Evolutionary conservation across 2,113 vertebrate genomes (phyloP).

Genomic region (Lampris megalopsis): DNA sequence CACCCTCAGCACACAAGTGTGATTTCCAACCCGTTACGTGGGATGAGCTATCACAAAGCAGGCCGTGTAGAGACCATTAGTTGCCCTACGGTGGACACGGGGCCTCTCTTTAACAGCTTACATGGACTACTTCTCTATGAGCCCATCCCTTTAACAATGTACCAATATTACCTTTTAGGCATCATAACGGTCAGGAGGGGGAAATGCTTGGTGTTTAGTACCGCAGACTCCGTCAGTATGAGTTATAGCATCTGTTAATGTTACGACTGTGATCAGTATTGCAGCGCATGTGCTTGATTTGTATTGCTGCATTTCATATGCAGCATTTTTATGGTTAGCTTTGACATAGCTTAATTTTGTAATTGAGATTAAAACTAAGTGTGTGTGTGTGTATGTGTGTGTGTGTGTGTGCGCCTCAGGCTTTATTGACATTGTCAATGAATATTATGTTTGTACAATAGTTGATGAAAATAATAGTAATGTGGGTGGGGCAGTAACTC

Average conservation of each 20-base stretch:
- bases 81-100: conserved; percentile 41
- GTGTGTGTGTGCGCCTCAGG: no score
- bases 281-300: no score
- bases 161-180: conserved; percentile 55
- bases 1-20: conserved; percentile 58
- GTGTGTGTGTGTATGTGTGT: no score
- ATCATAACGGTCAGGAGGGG: conserved; percentile 44
- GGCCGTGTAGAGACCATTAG: conserved; percentile 54
- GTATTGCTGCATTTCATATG: no score
- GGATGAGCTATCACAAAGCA: conserved; percentile 41
- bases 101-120: conserved; percentile 45
- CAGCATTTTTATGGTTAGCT: no score
- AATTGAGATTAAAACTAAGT: no score
- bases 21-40: conserved; percentile 56
- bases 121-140: conserved; percentile 25
- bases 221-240: conserved; percentile 18
- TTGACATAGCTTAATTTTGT: no score
- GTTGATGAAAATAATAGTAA: no score
- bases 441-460: no score
- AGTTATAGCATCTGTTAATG: conserved; percentile 18
- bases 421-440: no score
- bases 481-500: no score
- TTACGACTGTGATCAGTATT: conserved; percentile 8
- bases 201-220: conserved; percentile 25
- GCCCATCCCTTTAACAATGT: conserved; percentile 43